Evolutionary conservation across 2,797 vertebrate species (phyloP).

Genomic region (Knipowitschia caucasica): DNA sequence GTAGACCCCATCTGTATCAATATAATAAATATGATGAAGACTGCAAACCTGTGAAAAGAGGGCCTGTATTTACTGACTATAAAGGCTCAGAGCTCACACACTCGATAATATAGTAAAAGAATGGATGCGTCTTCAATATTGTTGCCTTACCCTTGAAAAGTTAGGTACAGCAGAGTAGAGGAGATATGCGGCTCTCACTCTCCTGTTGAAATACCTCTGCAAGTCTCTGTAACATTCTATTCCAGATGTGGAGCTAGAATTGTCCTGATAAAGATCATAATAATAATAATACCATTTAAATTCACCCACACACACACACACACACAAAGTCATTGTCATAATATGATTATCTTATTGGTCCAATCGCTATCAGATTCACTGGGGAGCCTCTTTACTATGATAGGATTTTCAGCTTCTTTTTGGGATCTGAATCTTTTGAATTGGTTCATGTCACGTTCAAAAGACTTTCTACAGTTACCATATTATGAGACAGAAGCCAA

Average conservation of each 20-base stretch:
- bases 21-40: conserved; percentile 81
- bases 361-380: too few species aligned
- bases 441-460: too few species aligned
- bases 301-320: too few species aligned
- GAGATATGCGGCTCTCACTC: conserved; percentile 66
- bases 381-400: too few species aligned
- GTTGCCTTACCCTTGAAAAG: conserved; percentile 69
- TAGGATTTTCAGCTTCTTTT: too few species aligned
- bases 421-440: too few species aligned
- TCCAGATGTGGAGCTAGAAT: conserved; percentile 47
- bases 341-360: not conserved
- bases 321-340: not conserved
- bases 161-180: conserved; percentile 54
- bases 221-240: conserved; percentile 70
- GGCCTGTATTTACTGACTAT: not conserved
- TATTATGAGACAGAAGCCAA: too few species aligned
- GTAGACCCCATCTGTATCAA: conserved; percentile 82
- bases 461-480: too few species aligned
- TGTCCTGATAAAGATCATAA: conserved; percentile 30
- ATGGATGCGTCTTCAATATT: too few species aligned
- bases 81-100: not conserved
- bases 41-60: conserved; percentile 74
- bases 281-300: not conserved
- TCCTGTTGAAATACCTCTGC: conserved; percentile 76
- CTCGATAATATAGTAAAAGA: not conserved